A percentile compares a stretch with the other conserved stretches of the same genome.
phyloP scores from a whole-genome alignment of 2,797 vertebrate genomes.

The Forpus xanthops region DNA sequence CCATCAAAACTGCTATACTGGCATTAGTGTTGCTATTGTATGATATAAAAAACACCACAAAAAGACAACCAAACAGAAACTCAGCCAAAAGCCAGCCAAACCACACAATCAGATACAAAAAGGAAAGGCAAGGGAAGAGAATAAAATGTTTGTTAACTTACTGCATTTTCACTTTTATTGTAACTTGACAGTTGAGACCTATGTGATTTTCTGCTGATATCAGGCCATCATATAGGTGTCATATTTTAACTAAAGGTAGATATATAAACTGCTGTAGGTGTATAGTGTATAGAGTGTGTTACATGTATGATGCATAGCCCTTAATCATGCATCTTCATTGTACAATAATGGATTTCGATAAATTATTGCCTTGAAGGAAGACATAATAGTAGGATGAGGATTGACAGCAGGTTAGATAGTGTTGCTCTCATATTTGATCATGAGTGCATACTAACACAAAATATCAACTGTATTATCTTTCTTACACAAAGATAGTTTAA shows the following conservation, averaged over 20 bases:
- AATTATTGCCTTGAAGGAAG: background rate
- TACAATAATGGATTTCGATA: background rate
- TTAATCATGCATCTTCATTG: background rate
- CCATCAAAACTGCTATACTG: background rate
- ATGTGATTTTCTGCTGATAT: background rate
- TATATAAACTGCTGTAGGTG: background rate
- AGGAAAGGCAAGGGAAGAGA: background rate
- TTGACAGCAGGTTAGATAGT: background rate
- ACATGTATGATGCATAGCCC: background rate
- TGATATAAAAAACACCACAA: background rate
- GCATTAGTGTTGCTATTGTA: background rate
- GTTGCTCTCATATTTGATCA: background rate
- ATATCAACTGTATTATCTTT: background rate
- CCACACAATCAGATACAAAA: background rate
- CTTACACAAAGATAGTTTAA: background rate
- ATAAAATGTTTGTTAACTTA: rapidly evolving
- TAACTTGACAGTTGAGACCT: background rate
- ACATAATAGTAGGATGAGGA: rapidly evolving
- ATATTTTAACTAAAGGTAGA: background rate
- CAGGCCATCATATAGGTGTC: background rate
- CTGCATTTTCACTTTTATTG: background rate
- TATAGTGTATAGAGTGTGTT: background rate
- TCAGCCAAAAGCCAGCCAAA: background rate
- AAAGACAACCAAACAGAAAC: background rate
- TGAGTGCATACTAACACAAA: background rate